These are phyloP conservation scores for Salpingus planirostris DNA, from an alignment of 2,888 invertebrate genomes.

Conservation along the genomic window DNA sequence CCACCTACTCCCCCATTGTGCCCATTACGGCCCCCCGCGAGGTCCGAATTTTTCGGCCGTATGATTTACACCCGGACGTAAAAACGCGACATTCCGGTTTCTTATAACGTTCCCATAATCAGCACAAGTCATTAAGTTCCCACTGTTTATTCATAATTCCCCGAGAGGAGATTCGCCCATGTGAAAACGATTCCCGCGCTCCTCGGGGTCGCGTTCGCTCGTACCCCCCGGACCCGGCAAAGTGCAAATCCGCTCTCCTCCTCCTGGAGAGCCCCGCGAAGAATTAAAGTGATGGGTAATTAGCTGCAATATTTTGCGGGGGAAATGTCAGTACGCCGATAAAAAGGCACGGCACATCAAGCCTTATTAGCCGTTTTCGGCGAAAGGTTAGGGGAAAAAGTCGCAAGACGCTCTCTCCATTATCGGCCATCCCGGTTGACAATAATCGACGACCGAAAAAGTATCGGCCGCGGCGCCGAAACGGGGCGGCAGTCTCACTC, in stretches of 20 bases:
- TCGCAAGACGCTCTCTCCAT: too few relatives aligned
- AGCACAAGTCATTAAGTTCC: conserved; percentile 42
- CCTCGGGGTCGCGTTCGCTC: conserved; percentile 21
- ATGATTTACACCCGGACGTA: conserved; percentile 22
- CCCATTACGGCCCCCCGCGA: too few relatives aligned
- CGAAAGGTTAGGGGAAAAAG: too few relatives aligned
- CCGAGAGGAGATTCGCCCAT: conserved; percentile 22
- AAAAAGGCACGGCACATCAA: conserved; percentile 44
- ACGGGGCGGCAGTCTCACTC: conserved; percentile 17
- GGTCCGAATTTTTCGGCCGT: too few relatives aligned
- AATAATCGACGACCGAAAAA: conserved; percentile 10
- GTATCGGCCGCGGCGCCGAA: conserved; percentile 11
- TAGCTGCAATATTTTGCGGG: conserved; percentile 40
- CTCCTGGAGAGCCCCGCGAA: conserved; percentile 17
- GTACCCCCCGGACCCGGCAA: conserved; percentile 20
- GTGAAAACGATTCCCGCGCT: conserved; percentile 14
- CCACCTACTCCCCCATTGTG: conserved; percentile 14
- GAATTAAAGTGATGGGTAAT: conserved; percentile 42
- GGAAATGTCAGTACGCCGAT: conserved; percentile 48
- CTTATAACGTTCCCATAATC: conserved; percentile 39
- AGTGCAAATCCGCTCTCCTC: conserved; percentile 28
- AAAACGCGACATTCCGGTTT: conserved; percentile 36
- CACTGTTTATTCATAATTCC: conserved; percentile 42
- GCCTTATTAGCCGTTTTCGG: too few relatives aligned
- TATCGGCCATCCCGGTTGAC: too few relatives aligned